Conservation (phyloP, 2,797 vertebrate genomes). For the Rhinatrema bivittatum region DNA sequence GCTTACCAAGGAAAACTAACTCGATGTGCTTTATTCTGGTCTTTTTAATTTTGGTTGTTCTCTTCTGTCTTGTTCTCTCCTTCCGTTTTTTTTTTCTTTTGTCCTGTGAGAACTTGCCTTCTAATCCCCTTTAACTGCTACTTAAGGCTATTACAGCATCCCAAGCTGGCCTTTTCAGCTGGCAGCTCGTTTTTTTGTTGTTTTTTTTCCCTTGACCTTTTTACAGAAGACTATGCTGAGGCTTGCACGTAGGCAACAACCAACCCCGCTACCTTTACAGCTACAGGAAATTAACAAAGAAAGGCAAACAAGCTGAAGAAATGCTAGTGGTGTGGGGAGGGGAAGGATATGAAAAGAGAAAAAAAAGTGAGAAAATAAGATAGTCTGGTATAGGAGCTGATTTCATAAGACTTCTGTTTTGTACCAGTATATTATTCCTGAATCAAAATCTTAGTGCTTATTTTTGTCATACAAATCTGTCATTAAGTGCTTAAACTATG, state of each 20-base stretch:
- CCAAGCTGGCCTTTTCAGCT: constrained; percentile 34
- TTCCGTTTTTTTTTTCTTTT: constrained; percentile 4
- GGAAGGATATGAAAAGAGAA: background rate
- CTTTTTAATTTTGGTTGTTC: constrained; percentile 31
- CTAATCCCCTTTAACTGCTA: constrained; percentile 37
- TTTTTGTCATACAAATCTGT: no score
- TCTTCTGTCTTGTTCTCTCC: background rate
- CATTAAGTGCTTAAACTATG: no score
- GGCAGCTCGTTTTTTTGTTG: no score
- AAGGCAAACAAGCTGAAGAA: constrained; percentile 16
- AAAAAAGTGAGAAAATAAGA: background rate
- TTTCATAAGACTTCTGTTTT: no score
- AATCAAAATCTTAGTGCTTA: no score
- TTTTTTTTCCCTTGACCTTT: background rate
- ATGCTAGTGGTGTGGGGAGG: constrained; percentile 11
- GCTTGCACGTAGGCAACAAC: background rate
- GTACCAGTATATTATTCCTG: no score
- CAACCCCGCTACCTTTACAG: no score
- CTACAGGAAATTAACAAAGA: constrained; percentile 19
- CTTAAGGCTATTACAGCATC: constrained; percentile 34
- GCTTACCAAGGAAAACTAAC: background rate
- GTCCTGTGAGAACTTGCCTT: constrained; percentile 26
- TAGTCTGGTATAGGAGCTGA: no score
- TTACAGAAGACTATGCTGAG: background rate
- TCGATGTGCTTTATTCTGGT: constrained; percentile 19